phyloP scores from a whole-genome alignment of 2,113 vertebrate species.

The Pygoscelis antarcticus region DNA sequence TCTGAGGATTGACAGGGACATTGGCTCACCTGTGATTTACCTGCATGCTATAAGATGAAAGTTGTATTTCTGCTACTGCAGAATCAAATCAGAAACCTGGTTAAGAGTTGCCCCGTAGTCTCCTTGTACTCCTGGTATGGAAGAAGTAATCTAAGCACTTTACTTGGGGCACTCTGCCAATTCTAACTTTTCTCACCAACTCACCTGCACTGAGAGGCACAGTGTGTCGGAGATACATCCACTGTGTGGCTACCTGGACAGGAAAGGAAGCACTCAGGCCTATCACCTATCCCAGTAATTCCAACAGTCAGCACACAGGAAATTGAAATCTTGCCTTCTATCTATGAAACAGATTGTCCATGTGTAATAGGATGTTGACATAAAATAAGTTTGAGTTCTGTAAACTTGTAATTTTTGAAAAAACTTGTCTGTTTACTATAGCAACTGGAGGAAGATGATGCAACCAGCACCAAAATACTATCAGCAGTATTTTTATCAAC shows the following conservation, averaged over 20 bases:
- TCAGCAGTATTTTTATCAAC: neutral
- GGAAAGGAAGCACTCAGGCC: neutral
- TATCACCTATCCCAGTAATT: neutral
- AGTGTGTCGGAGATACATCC: neutral
- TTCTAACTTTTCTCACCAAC: neutral
- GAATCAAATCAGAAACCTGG: neutral
- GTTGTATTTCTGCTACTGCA: neutral
- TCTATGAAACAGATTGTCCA: neutral
- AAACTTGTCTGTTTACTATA: accelerated
- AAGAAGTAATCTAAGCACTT: neutral
- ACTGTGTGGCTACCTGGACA: accelerated
- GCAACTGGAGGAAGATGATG: neutral
- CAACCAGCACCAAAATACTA: neutral
- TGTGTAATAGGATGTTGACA: neutral
- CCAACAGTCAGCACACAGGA: neutral
- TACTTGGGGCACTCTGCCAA: neutral
- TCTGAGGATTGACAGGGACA: neutral
- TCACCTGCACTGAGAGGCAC: neutral
- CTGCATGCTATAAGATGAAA: neutral
- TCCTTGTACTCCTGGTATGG: neutral
- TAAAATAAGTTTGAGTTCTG: neutral
- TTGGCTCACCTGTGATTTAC: neutral
- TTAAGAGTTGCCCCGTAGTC: neutral
- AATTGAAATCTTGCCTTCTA: neutral
- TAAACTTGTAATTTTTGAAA: neutral